Conservation (phyloP, 2,888 invertebrate genomes). For the Ormia ochracea region DNA sequence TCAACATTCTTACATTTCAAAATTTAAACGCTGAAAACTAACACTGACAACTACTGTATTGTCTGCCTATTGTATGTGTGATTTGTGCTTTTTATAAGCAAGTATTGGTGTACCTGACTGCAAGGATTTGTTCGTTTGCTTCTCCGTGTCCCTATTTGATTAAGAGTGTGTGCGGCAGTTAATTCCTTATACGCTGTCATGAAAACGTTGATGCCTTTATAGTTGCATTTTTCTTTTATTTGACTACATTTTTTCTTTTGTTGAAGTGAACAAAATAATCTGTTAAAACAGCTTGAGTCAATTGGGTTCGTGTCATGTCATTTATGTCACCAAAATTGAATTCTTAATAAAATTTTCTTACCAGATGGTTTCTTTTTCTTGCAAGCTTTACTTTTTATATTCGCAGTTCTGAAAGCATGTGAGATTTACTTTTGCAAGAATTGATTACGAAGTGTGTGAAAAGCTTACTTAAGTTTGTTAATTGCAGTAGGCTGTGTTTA, state of each 20-base stretch:
- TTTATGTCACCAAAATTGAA: constrained; percentile 49
- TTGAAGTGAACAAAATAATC: constrained; percentile 21
- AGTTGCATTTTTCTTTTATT: neutral
- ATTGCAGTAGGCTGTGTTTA: neutral
- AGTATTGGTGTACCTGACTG: no score
- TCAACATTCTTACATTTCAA: no score
- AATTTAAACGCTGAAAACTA: no score
- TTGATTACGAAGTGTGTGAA: neutral
- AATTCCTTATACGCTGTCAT: constrained; percentile 40
- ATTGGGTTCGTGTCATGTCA: constrained; percentile 57
- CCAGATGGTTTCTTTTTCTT: neutral
- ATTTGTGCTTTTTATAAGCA: no score
- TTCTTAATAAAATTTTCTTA: constrained; percentile 34
- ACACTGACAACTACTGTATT: no score
- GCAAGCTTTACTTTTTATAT: neutral
- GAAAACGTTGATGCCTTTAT: constrained; percentile 28
- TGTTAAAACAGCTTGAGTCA: constrained; percentile 47
- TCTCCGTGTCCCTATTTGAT: neutral
- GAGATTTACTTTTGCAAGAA: neutral
- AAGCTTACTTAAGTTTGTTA: neutral
- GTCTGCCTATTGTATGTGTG: no score
- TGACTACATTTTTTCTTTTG: neutral
- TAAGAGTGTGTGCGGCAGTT: constrained; percentile 12
- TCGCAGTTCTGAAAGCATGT: neutral
- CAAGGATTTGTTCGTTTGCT: neutral